phyloP scores from a whole-genome alignment of 2,888 invertebrate genomes.

The Eulithis testata region DNA sequence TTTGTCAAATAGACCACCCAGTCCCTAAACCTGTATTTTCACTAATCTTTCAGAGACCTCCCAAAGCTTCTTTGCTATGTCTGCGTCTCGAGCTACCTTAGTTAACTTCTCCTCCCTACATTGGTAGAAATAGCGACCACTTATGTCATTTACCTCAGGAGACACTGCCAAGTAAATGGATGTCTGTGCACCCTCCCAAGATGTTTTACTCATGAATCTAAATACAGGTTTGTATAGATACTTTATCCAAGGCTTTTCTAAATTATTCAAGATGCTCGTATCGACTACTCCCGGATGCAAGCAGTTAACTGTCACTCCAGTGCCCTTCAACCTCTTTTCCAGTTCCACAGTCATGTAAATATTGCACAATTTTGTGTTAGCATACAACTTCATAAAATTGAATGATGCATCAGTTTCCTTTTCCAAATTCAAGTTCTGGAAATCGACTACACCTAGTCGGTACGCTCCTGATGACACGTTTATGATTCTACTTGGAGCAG shows the following conservation, averaged over 20 bases:
- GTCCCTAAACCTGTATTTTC: too few relatives aligned
- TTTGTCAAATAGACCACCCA: too few relatives aligned
- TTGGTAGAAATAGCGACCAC: constrained; percentile 87
- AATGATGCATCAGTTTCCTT: constrained; percentile 46
- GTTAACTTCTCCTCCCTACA: constrained; percentile 70
- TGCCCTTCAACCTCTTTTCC: constrained; percentile 86
- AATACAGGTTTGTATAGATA: constrained; percentile 65
- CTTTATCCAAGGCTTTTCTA: constrained; percentile 48
- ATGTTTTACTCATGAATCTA: constrained; percentile 67
- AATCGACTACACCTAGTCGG: constrained; percentile 53
- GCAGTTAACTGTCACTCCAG: constrained; percentile 90
- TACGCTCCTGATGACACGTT: constrained; percentile 67
- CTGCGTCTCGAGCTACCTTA: constrained; percentile 73
- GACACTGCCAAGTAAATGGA: constrained; percentile 81
- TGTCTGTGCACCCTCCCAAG: constrained; percentile 77
- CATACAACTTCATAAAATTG: constrained; percentile 41
- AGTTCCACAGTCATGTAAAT: constrained; percentile 87
- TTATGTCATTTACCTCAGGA: constrained; percentile 81
- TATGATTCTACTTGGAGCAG: constrained; percentile 73
- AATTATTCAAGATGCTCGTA: constrained; percentile 71
- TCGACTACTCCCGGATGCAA: constrained; percentile 90
- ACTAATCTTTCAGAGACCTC: constrained; percentile 75
- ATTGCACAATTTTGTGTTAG: constrained; percentile 89
- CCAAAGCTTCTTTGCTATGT: constrained; percentile 86
- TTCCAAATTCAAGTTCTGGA: constrained; percentile 57